Base-by-base conservation (phyloP, 2,797 vertebrate genomes). In the Melanogrammus aeglefinus region DNA sequence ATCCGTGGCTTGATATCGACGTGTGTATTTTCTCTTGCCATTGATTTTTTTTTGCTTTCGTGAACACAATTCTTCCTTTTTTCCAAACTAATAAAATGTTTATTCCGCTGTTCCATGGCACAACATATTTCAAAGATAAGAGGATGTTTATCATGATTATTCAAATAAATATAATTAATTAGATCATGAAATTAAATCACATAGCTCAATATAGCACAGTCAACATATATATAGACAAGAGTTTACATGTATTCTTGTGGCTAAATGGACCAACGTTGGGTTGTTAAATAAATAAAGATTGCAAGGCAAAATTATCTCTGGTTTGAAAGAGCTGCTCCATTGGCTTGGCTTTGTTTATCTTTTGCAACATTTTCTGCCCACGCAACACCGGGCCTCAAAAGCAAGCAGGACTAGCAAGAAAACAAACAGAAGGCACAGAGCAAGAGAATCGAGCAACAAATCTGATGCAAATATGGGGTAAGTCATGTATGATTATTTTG, bases 291-390 rank as follows among this genome's bases (percentile, higher is more conserved):
- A 69, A 69, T 27, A 69, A 69, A 69, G 63, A 69, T 69, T 41
- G 38, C 24, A 41, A 27, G 27, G 39, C 73, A 74, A 24, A 39
- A 41, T 29, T n/a, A 69, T 69, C n/a, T 69, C 63, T 69, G 36
- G 31, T 29, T 39, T 10, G 73, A 51, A 81, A 77, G 44, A 78
- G 35, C 38, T 38, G 78, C 31, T 81, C 77, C 91, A 81, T 91
- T 90, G 89, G 80, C 84, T 83, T 41, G 63, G 44, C 35, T 86
- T 47, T 92, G 81, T 92, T 91, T 91, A 87, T 75, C 71, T 83
- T 72, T 91, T 93, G 85, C 91, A 84, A 90, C 85, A 89, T 85
- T 83, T 84, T 76, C 79, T 27, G 21, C 38, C 24, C 76, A 85
- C 77, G 82, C 71, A 79, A 4, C 80, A 63, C 76, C 51, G 66